Evolutionary conservation across 2,888 invertebrate species (phyloP), one percentile per base, ranked within the genome.

Genomic region (Toxonevra muliebris): DNA sequence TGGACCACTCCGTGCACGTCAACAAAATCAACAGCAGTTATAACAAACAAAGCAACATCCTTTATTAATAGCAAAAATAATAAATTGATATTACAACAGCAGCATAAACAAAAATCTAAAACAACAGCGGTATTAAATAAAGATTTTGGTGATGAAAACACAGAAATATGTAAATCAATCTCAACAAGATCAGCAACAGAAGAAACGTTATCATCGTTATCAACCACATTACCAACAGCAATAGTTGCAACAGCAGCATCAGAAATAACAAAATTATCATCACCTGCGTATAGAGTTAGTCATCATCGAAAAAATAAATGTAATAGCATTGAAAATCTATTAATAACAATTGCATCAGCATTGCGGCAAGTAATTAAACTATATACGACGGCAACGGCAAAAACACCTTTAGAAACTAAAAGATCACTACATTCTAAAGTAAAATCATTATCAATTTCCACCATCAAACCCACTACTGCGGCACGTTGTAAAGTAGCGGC

Each of bases 391-490:
- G 15, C 48, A 48, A 45, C n/a, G 58, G 11, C 43, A 41, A 15
- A 40, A 3, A 19, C 50, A 42, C 41, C 41, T 30, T 30, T 30
- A 30, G 7, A 30, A 30, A 30, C 30, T 30, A 30, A 30, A 30
- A 30, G 30, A 30, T 30, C 30, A 30, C 30, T 30, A 30, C 30
- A 30, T 7, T 30, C 7, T 30, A 30, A 30, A 30, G 30, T 30
- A 58, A 45, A 62, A 43, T 9, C 65, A 15, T 15, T 50, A 61
- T n/a, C 43, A 52, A 52, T 20, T 41, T 2, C 30, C 20, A 17
- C 43, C n/a, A 7, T n/a, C 62, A 78, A 74, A 60, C 19, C 30
- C 7, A 9, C 65, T 76, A 73, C 72, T 72, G 69, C 59, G 65
- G 54, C 45, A 40, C n/a, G 30, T 60, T 20, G 53, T 66, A 69